These are phyloP conservation scores for Muntiacus reevesi DNA, from an alignment of 2,113 vertebrate genomes.

Conservation along the genomic window DNA sequence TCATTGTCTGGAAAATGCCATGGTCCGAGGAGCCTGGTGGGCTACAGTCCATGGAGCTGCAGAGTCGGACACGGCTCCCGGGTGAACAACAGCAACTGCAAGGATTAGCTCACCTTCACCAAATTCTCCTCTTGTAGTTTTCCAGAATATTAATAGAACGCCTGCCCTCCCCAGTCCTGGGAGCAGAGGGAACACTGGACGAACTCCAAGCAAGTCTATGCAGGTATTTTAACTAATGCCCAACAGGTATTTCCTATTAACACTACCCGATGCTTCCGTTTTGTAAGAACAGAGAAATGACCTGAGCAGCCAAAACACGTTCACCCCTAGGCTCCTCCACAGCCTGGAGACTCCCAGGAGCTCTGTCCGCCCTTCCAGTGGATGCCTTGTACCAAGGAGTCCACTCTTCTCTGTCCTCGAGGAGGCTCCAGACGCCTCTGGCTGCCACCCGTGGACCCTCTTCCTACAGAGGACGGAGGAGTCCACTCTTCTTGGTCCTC, in stretches of 20 bases:
- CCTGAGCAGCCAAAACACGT: accelerated
- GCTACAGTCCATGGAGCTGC: neutral
- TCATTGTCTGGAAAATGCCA: neutral
- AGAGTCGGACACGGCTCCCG: accelerated
- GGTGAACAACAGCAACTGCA: neutral
- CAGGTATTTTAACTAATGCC: accelerated
- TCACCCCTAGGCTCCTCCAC: accelerated
- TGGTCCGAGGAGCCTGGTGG: neutral
- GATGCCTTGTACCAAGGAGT: accelerated
- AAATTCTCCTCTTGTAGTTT: no score
- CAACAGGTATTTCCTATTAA: accelerated
- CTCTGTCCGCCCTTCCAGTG: accelerated
- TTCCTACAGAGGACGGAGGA: neutral
- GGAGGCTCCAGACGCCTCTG: accelerated
- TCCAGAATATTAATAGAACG: accelerated
- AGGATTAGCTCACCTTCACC: neutral
- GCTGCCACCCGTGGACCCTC: accelerated
- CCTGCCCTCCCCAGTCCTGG: accelerated
- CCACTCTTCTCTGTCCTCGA: accelerated
- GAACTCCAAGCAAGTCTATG: accelerated
- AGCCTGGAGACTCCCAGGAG: accelerated
- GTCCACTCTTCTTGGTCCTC: accelerated
- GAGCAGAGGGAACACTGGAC: accelerated
- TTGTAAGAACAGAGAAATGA: accelerated
- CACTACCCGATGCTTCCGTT: accelerated